These are phyloP conservation scores for Regulus satrapa DNA, from an alignment of 2,113 vertebrate genomes.

Conservation along the genomic window DNA sequence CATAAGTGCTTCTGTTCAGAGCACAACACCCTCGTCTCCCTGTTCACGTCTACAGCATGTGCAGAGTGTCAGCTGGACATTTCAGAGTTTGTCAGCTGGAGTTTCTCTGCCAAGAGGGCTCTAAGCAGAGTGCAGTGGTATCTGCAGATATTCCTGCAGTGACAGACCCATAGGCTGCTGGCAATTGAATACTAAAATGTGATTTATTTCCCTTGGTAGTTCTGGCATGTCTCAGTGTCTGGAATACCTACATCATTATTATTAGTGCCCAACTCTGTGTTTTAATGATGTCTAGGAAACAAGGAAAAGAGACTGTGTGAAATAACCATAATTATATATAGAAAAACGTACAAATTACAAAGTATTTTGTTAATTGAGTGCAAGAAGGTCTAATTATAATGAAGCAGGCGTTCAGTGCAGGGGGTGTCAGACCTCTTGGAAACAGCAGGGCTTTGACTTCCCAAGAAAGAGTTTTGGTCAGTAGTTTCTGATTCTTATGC, in stretches of 20 bases:
- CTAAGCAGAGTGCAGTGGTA: background rate
- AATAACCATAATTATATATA: slow-evolving; percentile 4
- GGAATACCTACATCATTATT: slow-evolving; percentile 51
- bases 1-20: background rate
- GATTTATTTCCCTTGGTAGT: slow-evolving; percentile 55
- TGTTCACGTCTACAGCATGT: background rate
- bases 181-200: slow-evolving; percentile 49
- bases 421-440: background rate
- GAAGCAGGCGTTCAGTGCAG: background rate
- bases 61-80: background rate
- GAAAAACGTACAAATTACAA: background rate
- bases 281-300: slow-evolving; percentile 70
- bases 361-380: slow-evolving; percentile 14
- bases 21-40: background rate
- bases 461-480: background rate
- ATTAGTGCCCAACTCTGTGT: slow-evolving; percentile 32
- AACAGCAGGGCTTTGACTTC: background rate
- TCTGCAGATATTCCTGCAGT: background rate
- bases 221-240: slow-evolving; percentile 47
- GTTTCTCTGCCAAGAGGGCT: background rate
- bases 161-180: slow-evolving; percentile 34
- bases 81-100: slow-evolving; percentile 20
- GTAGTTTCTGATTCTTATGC: background rate
- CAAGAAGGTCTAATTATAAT: slow-evolving; percentile 4
- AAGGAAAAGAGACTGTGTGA: background rate